Evolutionary conservation across 1,140 invertebrate genomes (phyloP), one percentile per base, ranked within the genome.

Genomic region (Bombyx mandarina): DNA sequence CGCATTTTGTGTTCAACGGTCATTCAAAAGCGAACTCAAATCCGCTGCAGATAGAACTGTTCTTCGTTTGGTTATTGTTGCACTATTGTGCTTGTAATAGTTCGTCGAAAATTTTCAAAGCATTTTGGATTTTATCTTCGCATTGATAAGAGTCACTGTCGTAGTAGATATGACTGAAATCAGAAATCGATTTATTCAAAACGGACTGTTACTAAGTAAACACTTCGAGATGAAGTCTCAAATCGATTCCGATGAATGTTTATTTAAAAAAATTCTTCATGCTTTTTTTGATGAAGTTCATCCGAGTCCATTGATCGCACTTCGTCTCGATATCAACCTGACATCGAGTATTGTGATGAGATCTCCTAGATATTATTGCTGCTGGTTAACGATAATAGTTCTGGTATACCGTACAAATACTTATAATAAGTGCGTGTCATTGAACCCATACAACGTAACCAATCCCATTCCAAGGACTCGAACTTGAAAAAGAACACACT

Each of bases 201-300:
- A 75, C 75, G 75, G 73, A 77, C 73, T 83, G 83, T 86, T 82
- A 84, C 82, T 87, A 81, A 84, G 80, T 80, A 85, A 86, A 87
- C 75, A 87, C 73, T 82, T 57, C 46, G 68, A 73, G 78, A 77
- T 79, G 75, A 75, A 75, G 77, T 61, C 73, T 75, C 72, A 73
- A 78, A 86, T 82, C 75, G 79, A 80, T 82, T 74, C 65, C 73
- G 67, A 68, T 71, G 71, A 76, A 78, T 85, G 75, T 87, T 87
- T 87, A 82, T 85, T 87, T 83, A 73, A 79, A 67, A 72, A 70
- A 71, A 75, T 73, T 68, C 70, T 82, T 79, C 79, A 79, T 77
- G 83, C 66, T 79, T 82, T 83, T 53, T 85, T 80, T 77, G 67
- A 73, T 63, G 74, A 77, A 75, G 75, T 80, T 77, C 73, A 78